Base-by-base conservation (phyloP, 2,797 vertebrate species). In the Glyptemys insculpta region DNA sequence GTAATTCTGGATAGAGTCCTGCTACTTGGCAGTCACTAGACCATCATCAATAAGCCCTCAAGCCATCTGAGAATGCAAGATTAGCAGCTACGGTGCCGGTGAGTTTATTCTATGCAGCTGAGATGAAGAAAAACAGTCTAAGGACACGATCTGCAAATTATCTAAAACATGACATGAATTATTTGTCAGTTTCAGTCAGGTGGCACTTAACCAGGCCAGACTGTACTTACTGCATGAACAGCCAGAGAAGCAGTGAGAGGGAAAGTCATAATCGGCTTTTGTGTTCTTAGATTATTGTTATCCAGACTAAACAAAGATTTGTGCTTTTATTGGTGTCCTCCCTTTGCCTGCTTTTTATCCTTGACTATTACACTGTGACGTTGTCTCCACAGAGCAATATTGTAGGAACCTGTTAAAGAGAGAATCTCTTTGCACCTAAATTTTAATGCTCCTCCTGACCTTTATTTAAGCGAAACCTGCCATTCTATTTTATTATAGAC, bases 221-320 rank as follows among this genome's bases (percentile, higher is more conserved):
- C 82, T 50, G 91, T 83, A 87, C 50, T 5, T 27, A 44, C 82
- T 68, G 92, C 59, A 29, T 50, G 47, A 94, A 88, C 5, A 92
- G 89, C 90, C 93, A 94, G 52, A 0, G 2, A 91, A 92, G 74
- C 93, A 80, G 89, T 15, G 31, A 86, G 91, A 97, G 78, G 91
- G 90, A 94, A 94, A 97, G 84, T 79, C 89, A 83, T 94, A 96
- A 96, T 93, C 19, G 0, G 93, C 88, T 97, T 94, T 91, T 81
- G 85, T 76, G 68, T 87, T 87, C 90, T 92, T 91, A 95, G 91
- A 87, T 96, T 95, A 90, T 78, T 93, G 93, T 91, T 94, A 89
- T 83, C 79, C 93, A 93, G 95, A 92, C 87, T 86, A 92, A 96
- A 94, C 91, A 94, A 96, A 97, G 92, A 93, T 90, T 79, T 89